A percentile compares a stretch with the other conserved stretches of the same genome.
Evolutionary conservation across 2,888 invertebrate genomes (phyloP).

Genomic region (Watsonalla binaria): DNA sequence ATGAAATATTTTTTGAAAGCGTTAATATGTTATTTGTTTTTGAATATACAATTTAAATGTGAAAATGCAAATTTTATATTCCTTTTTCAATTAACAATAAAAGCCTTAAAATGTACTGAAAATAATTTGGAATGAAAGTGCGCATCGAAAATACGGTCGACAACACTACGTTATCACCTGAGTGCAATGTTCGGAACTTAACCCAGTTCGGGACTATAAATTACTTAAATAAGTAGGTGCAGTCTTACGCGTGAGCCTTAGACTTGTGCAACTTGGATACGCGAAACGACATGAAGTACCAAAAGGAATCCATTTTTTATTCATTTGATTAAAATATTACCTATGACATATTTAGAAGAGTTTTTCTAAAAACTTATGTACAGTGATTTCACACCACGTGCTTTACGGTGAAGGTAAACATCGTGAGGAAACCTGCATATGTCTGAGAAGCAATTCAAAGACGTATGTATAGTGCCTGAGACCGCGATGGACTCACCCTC

Average conservation of each 20-base stretch:
- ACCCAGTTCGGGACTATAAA: slow-evolving; percentile 40
- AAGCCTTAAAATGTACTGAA: slow-evolving; percentile 15
- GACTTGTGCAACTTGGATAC: background rate
- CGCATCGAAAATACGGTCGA: slow-evolving; percentile 2
- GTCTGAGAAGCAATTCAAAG: no score
- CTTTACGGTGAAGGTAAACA: no score
- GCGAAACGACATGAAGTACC: background rate
- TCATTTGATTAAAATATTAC: background rate
- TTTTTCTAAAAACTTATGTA: no score
- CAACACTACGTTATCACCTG: slow-evolving; percentile 29
- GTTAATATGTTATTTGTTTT: slow-evolving; percentile 15
- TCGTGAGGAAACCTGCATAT: no score
- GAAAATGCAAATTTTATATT: slow-evolving; percentile 32
- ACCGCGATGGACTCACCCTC: no score
- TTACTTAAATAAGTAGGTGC: slow-evolving; percentile 12
- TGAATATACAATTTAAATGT: slow-evolving; percentile 23
- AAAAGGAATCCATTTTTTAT: background rate
- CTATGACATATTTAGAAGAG: no score
- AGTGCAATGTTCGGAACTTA: slow-evolving; percentile 30
- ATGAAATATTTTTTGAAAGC: slow-evolving; percentile 39
- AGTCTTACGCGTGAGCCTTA: background rate
- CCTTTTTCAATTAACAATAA: slow-evolving; percentile 27
- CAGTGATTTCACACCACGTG: no score
- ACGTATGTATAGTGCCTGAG: no score
- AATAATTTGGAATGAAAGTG: slow-evolving; percentile 2